Conservation (phyloP, 2,888 invertebrate genomes). For the Pachydiplax longipennis region DNA sequence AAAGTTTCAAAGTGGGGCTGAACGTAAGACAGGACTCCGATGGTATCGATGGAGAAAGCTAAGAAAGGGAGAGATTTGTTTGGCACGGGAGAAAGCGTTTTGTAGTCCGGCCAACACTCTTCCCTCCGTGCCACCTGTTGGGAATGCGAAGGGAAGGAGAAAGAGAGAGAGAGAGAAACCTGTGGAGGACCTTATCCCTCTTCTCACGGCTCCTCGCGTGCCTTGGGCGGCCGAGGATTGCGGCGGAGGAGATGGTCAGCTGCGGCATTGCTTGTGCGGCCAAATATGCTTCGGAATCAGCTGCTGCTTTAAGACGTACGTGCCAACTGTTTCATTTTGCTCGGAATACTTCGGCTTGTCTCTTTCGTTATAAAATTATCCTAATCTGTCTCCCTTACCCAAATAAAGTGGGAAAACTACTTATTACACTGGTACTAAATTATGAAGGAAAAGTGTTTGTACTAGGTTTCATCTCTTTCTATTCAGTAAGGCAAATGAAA, state of each 20-base stretch:
- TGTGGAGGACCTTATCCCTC: conserved; percentile 40
- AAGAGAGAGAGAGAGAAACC: conserved; percentile 33
- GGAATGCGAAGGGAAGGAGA: background rate
- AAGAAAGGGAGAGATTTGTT: background rate
- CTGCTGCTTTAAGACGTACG: background rate
- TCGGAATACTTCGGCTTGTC: no score
- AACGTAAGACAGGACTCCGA: no score
- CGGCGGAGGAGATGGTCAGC: background rate
- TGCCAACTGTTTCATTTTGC: no score
- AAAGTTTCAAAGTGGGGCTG: no score
- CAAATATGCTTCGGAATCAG: background rate
- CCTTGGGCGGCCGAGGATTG: background rate
- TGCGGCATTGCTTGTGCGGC: background rate
- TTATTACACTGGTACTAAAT: no score
- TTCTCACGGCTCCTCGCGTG: background rate
- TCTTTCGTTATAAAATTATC: no score
- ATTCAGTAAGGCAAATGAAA: no score
- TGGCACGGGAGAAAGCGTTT: conserved; percentile 44
- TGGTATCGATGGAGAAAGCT: background rate
- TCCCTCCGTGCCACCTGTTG: conserved; percentile 34
- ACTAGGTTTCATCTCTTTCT: no score
- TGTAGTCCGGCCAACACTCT: conserved; percentile 38
- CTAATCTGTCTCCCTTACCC: no score
- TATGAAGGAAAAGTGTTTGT: no score
- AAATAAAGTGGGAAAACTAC: no score